phyloP scores from a whole-genome alignment of 2,888 invertebrate genomes.

The Pseudococcus longispinus region DNA sequence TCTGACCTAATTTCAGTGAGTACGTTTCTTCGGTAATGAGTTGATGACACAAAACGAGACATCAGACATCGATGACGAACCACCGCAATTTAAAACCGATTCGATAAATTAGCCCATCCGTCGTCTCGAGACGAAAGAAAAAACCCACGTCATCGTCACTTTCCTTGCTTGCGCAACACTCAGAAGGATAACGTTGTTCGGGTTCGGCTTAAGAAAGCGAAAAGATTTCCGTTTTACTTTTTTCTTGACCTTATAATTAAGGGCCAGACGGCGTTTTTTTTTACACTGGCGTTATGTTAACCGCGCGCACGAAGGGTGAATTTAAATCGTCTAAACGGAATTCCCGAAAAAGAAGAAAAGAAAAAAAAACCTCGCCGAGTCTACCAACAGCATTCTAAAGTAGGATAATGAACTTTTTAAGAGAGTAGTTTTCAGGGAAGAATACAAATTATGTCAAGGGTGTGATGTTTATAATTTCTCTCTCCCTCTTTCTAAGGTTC shows the following conservation, averaged over 20 bases:
- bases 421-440: slow-evolving; percentile 52
- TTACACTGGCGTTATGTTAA: slow-evolving; percentile 32
- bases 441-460: slow-evolving; percentile 57
- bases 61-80: too few relatives aligned
- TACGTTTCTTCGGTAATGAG: too few relatives aligned
- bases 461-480: slow-evolving; percentile 55
- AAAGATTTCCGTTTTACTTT: slow-evolving; percentile 30
- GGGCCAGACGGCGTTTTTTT: slow-evolving; percentile 43
- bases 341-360: slow-evolving; percentile 45
- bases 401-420: slow-evolving; percentile 56
- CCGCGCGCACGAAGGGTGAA: slow-evolving; percentile 55
- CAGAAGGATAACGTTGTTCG: slow-evolving; percentile 46
- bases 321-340: slow-evolving; percentile 49
- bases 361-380: slow-evolving; percentile 17
- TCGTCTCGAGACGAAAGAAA: background rate
- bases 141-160: background rate
- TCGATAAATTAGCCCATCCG: background rate
- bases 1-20: too few relatives aligned
- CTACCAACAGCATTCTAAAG: slow-evolving; percentile 36
- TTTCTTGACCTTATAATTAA: slow-evolving; percentile 54
- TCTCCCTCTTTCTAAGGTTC: background rate
- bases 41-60: too few relatives aligned
- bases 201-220: slow-evolving; percentile 50
- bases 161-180: background rate
- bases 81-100: too few relatives aligned